A percentile compares a stretch with the other conserved stretches of the same genome.
Conservation (phyloP, 1,140 invertebrate species). For the Probaryconus sp. region DNA sequence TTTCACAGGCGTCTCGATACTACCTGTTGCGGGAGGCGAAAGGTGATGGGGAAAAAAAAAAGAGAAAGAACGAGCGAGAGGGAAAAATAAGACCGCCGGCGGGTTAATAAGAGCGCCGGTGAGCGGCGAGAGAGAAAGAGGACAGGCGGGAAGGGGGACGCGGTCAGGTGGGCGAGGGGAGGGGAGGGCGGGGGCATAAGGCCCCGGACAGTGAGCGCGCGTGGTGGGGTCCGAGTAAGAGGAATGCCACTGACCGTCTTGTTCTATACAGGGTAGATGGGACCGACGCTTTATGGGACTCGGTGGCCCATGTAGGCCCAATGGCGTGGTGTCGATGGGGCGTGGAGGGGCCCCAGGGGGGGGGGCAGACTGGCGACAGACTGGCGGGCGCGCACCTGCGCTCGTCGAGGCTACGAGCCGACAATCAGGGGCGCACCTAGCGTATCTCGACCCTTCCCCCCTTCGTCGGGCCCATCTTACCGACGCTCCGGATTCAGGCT, state of each 20-base stretch:
- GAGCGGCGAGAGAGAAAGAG: neutral
- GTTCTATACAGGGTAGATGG: constrained; percentile 43
- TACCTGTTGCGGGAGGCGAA: constrained; percentile 56
- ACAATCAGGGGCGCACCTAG: constrained; percentile 68
- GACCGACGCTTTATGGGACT: constrained; percentile 42
- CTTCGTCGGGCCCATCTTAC: no score
- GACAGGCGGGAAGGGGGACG: constrained; percentile 19
- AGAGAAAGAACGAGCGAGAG: constrained; percentile 43
- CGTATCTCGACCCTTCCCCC: constrained; percentile 9
- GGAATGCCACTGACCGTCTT: constrained; percentile 54
- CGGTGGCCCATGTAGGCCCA: constrained; percentile 30
- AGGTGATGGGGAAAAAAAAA: constrained; percentile 55
- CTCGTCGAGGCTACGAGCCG: constrained; percentile 56
- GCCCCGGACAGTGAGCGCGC: neutral
- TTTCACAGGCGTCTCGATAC: constrained; percentile 49
- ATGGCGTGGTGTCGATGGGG: constrained; percentile 14
- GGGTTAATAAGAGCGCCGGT: constrained; percentile 21
- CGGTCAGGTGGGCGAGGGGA: neutral
- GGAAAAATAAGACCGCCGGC: constrained; percentile 36
- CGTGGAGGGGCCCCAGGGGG: neutral
- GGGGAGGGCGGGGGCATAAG: neutral
- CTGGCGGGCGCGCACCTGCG: constrained; percentile 77
- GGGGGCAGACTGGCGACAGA: constrained; percentile 73
- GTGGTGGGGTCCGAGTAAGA: constrained; percentile 38
- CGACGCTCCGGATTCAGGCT: constrained; percentile 23